Percentiles rank a stretch among this genome's conserved stretches.
These are phyloP conservation scores for Sebastes umbrosus DNA, from an alignment of 2,797 vertebrate genomes.

Conservation along the genomic window DNA sequence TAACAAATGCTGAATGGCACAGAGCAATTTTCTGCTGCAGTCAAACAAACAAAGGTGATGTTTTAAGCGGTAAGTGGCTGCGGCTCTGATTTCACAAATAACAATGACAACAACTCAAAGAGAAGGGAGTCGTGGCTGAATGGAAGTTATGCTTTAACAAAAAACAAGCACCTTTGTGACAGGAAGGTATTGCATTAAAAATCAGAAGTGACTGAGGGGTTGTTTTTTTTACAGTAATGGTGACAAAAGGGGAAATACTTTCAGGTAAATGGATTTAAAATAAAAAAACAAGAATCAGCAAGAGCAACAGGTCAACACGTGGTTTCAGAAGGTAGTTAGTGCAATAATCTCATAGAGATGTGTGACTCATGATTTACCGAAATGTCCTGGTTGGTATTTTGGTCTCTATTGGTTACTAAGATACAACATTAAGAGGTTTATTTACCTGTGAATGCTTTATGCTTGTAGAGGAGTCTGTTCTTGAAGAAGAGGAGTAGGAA, in stretches of 20 bases:
- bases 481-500: background rate
- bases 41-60: conserved; percentile 53
- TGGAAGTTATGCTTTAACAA: conserved; percentile 12
- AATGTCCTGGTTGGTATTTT: background rate
- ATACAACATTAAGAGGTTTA: background rate
- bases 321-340: background rate
- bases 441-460: background rate
- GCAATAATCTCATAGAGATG: no score
- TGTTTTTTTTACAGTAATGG: background rate
- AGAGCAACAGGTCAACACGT: background rate
- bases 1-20: conserved; percentile 39
- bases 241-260: background rate
- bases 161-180: conserved; percentile 25
- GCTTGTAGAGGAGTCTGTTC: background rate
- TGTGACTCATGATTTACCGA: no score
- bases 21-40: conserved; percentile 54
- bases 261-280: background rate
- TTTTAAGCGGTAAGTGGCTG: conserved; percentile 55
- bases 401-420: background rate
- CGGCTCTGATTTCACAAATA: conserved; percentile 45
- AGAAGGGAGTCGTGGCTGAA: conserved; percentile 5
- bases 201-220: conserved; percentile 11
- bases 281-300: background rate
- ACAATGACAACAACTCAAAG: conserved; percentile 39
- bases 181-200: background rate